These are phyloP conservation scores for Pseudochirops corinnae DNA, from an alignment of 2,797 vertebrate genomes.

Conservation along the genomic window DNA sequence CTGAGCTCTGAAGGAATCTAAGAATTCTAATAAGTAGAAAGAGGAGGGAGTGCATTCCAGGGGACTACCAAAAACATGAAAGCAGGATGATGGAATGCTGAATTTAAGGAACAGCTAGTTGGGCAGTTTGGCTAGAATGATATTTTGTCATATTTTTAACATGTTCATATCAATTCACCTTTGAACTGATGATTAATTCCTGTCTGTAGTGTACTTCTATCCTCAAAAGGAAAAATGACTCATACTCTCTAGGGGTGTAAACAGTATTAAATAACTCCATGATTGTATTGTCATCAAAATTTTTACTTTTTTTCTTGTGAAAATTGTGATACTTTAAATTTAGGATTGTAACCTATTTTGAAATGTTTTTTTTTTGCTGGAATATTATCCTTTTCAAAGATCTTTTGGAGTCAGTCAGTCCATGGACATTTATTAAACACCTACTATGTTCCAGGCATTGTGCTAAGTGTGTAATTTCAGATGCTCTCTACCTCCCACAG, in stretches of 20 bases:
- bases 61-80: neutral
- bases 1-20: neutral
- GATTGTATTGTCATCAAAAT: conserved; percentile 1
- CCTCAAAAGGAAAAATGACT: neutral
- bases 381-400: conserved; percentile 6
- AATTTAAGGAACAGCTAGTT: neutral
- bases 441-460: neutral
- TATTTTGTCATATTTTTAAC: neutral
- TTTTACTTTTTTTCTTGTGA: neutral
- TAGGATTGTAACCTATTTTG: neutral
- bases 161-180: neutral
- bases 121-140: neutral
- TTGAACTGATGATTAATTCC: neutral
- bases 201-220: neutral
- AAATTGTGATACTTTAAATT: conserved; percentile 21
- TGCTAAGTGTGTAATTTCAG: neutral
- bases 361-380: neutral
- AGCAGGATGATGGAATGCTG: neutral
- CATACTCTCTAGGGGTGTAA: neutral
- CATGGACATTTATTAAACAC: neutral
- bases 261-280: neutral
- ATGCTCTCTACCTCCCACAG: neutral
- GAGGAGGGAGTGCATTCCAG: neutral
- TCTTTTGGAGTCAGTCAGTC: neutral
- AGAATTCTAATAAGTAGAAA: neutral